Conservation (phyloP, 2,113 vertebrate species). For the Philantomba maxwellii region DNA sequence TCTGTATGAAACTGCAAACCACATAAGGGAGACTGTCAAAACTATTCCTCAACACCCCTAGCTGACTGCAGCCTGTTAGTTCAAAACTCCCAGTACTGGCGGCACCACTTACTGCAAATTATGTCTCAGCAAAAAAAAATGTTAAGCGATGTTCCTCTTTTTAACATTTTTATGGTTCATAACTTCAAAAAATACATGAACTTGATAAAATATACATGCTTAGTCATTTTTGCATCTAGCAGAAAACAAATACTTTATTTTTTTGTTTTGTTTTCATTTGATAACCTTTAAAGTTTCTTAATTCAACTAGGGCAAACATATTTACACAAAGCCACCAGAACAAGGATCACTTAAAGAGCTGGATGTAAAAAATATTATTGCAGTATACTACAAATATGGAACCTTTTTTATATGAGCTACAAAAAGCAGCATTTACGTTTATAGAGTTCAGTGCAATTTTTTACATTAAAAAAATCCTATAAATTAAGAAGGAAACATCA, state of each 20-base stretch:
- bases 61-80: background rate
- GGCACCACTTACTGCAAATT: slow-evolving; percentile 37
- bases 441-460: slow-evolving; percentile 98
- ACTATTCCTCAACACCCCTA: background rate
- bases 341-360: slow-evolving; percentile 90
- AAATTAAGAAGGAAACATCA: slow-evolving; percentile 83
- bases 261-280: slow-evolving; percentile 65
- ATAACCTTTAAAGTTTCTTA: slow-evolving; percentile 86
- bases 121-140: slow-evolving; percentile 70
- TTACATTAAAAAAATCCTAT: slow-evolving; percentile 84
- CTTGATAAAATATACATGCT: slow-evolving; percentile 85
- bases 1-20: slow-evolving; percentile 8
- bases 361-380: slow-evolving; percentile 96
- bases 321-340: slow-evolving; percentile 92
- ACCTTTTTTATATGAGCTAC: slow-evolving; percentile 89
- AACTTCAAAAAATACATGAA: slow-evolving; percentile 82
- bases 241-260: slow-evolving; percentile 70
- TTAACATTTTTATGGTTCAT: slow-evolving; percentile 77
- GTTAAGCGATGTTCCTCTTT: slow-evolving; percentile 46
- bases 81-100: slow-evolving; percentile 31
- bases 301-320: slow-evolving; percentile 91
- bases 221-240: slow-evolving; percentile 75
- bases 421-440: slow-evolving; percentile 92
- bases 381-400: slow-evolving; percentile 96
- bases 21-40: background rate